Evolutionary conservation across 2,113 vertebrate species (phyloP).

Genomic region (Psittacara wagleri): DNA sequence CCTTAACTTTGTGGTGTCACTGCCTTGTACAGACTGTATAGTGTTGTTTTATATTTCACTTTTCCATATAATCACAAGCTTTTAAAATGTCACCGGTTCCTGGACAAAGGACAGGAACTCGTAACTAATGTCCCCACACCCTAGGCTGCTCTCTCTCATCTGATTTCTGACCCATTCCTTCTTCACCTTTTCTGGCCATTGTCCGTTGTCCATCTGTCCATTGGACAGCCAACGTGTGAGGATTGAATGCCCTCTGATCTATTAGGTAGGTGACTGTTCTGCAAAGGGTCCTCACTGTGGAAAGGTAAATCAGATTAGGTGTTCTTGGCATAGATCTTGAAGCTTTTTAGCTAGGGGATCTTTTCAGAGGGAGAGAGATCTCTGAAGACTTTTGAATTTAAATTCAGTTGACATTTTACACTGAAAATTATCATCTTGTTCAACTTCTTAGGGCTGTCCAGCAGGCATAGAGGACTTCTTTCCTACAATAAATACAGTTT

Average conservation of each 20-base stretch:
- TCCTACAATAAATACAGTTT: background rate
- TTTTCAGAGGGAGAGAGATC: background rate
- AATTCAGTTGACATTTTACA: background rate
- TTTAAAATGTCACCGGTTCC: background rate
- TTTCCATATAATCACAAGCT: background rate
- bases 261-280: background rate
- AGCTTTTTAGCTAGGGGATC: background rate
- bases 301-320: background rate
- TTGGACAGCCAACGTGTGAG: background rate
- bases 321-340: background rate
- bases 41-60: background rate
- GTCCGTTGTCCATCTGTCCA: no score
- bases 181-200: background rate
- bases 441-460: background rate
- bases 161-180: background rate
- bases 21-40: background rate
- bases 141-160: background rate
- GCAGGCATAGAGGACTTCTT: background rate
- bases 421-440: background rate
- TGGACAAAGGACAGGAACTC: background rate
- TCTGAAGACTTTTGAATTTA: background rate
- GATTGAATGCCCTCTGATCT: background rate
- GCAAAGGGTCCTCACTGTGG: background rate
- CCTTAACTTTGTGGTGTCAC: fast-evolving
- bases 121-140: background rate